Base-by-base conservation (phyloP, 1,140 invertebrate species). In the Phocides pigmalion region DNA sequence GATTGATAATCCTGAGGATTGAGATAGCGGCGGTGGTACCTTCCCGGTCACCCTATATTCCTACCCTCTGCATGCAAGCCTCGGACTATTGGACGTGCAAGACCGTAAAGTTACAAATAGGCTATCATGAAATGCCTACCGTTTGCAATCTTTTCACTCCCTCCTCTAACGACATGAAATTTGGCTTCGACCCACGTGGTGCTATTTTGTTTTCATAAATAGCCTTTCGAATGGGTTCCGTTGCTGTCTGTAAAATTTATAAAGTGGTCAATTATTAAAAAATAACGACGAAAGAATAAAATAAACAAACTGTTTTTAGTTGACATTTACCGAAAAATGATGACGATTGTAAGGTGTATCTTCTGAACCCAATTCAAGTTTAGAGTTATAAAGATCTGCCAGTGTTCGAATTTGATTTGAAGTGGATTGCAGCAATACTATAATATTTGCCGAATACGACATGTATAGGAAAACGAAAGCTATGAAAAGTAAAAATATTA, bases 371-470 rank as follows among this genome's bases (percentile, higher is more conserved):
- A 94, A 65, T 68, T 92, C 91, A 2, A 95, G 78, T 20, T 92
- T 93, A 2, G 94, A 94, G 39, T 93, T 81, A 2, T 94, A 77
- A 2, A 95, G 82, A 66, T 94, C 93, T 19, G 88, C 50, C 0
- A 94, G 54, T 0, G 92, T 94, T 50, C 92, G 88, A 25, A 95
- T 95, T 25, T 92, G 92, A 11, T 85, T 91, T 0, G 94, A 93
- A 5, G 93, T 93, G 0, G 93, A 94, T 70, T 94, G 94, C 3
- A 95, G 74, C 6, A 95, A 70, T 1, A 93, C 93, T 0, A 95
- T 93, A 20, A 95, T 95, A 68, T 93, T 94, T 1, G 94, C 94
- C 2, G 94, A 94, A 72, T 95, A 95, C 1, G 94, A 93, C 0
- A 92, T 93, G 62, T 94, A 94, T 0, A 94, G 68, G 53, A 91